phyloP scores from a whole-genome alignment of 1,140 invertebrate species.

The Zelostemma sp. region DNA sequence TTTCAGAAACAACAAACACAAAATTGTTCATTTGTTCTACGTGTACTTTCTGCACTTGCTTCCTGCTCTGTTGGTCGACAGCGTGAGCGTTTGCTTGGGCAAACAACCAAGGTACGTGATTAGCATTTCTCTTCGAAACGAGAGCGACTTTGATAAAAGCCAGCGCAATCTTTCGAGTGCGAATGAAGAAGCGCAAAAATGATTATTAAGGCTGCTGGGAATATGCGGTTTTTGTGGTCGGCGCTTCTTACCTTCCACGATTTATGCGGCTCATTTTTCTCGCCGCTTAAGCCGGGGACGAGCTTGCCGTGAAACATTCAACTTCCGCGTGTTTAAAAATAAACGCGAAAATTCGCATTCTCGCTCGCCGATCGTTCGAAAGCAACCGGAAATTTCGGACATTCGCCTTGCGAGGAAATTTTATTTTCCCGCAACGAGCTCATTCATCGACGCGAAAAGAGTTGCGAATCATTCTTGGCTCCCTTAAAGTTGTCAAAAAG shows the following conservation, averaged over 20 bases:
- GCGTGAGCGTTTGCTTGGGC: constrained; percentile 73
- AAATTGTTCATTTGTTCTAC: constrained; percentile 67
- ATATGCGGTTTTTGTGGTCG: constrained; percentile 11
- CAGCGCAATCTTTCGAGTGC: constrained; percentile 2
- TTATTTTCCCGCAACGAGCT: background rate
- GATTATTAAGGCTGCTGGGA: constrained; percentile 7
- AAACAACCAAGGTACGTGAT: constrained; percentile 69
- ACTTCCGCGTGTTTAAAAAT: constrained; percentile 1
- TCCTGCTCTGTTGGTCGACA: constrained; percentile 79
- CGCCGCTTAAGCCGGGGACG: background rate
- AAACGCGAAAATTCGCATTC: background rate
- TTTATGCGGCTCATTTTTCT: constrained; percentile 8
- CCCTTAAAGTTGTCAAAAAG: constrained; percentile 2
- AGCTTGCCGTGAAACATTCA: background rate
- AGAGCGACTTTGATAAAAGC: constrained; percentile 10
- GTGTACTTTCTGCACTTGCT: constrained; percentile 74
- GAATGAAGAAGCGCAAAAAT: constrained; percentile 7
- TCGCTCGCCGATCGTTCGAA: background rate
- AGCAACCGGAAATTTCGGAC: background rate
- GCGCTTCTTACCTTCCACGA: constrained; percentile 1
- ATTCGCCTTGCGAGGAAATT: no score
- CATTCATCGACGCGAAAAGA: constrained; percentile 1
- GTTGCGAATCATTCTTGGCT: constrained; percentile 4
- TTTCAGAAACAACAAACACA: constrained; percentile 70
- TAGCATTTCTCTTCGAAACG: background rate